Base-by-base conservation (phyloP, 2,113 vertebrate genomes). In the Edolisoma coerulescens region DNA sequence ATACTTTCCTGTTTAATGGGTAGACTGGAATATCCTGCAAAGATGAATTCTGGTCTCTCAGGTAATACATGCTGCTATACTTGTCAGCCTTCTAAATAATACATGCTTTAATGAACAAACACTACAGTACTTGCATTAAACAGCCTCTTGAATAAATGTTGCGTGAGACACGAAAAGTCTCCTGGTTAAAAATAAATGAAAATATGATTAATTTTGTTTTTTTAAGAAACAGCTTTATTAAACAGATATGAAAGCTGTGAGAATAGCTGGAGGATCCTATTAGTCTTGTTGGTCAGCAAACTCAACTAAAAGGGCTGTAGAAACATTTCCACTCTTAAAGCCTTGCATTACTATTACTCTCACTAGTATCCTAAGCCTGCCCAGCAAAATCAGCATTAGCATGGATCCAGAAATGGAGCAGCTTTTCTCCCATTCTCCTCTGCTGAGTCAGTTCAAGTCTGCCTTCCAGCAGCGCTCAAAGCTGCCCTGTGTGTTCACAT, bases 51-150 rank as follows among this genome's bases (percentile, higher is more conserved):
- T 63, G 44, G 52, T 78, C 52, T 94, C 79, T 86, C 81, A 86
- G 64, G 87, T 54, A 95, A 92, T 23, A 75, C 27, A 76, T 53
- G 49, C 39, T 49, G 45, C 49, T 95, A 12, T 30, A 82, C 70
- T 90, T 90, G 87, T 47, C 44, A 93, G 74, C 10, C 90, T 82
- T 91, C 80, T 95, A 94, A 92, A 89, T 75, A 97, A 97, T 53
- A 90, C 22, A 83, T 77, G 59, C 77, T 63, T 59, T 89, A 82
- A 96, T 89, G 67, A 95, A 95, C 77, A 96, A 97, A 90, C 84
- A 89, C 64, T 60, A 69, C n/a, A 57, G 32, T 21, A 70, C 30
- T 97, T 84, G 59, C 73, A 93, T 91, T 90, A 88, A 93, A 90
- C 33, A 80, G 67, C n/a, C 71, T 78, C 45, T 56, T 87, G 77